Evolutionary conservation across 2,113 vertebrate species (phyloP), one percentile per base, ranked within the genome.

Genomic region (Sphaerodactylus townsendi): DNA sequence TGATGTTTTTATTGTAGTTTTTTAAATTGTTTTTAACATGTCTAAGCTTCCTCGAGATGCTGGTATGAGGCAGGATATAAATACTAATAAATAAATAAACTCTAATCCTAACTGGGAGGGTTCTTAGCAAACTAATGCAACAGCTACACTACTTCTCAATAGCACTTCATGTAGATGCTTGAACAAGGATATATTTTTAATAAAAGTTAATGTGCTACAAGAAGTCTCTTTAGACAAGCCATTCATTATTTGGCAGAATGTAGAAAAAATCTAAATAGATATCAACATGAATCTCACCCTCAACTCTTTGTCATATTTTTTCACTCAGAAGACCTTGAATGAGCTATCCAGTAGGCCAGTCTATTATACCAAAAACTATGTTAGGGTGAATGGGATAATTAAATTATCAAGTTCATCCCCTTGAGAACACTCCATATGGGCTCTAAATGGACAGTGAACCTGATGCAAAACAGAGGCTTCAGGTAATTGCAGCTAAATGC

Each of bases 391-490:
- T 82, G 92, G 53, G 77, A 74, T 50, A 76, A 78, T n/a, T 81
- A 93, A 92, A 87, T 71, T 75, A 87, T 66, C 59, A 71, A 70
- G 78, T 81, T 33, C 62, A 90, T 25, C 62, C 80, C 76, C 62
- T 5, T 17, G 48, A 33, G 91, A 88, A 87, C 0, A 1, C 13
- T 82, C 35, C 0, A 0, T 35, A 17, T 2, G 4, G 72, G 73
- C 62, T 48, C 85, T 0, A 0, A 65, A 33, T n/a, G 87, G 73
- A 87, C 59, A 64, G 83, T 3, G 1, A 68, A 79, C 62, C 46
- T 76, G 77, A 87, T 84, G 62, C 62, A 85, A 91, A 86, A 65
- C 88, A 92, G 84, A 90, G 79, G 75, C 62, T 78, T 3, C 14
- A 81, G 25, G 39, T 79, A 86, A 79, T 14, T 23, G 2, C 0